Evolutionary conservation across 2,888 invertebrate species (phyloP).

Genomic region (Anorthoa munda): DNA sequence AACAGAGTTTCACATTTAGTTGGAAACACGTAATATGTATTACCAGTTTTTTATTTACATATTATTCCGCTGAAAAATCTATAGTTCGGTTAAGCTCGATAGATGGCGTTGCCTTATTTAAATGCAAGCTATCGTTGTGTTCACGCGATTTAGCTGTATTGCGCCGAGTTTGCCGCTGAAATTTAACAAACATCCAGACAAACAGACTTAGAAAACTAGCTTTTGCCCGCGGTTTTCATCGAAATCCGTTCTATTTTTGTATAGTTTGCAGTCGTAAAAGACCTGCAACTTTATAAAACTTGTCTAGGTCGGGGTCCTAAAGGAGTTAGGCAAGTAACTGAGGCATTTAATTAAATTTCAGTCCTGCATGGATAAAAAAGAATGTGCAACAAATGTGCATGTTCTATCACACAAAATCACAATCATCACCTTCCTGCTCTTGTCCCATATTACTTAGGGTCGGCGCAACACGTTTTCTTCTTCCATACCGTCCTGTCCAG

Average conservation of each 20-base stretch:
- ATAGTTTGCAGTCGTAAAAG: not conserved
- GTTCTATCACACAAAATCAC: no score
- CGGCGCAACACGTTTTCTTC: no score
- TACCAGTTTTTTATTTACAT: not conserved
- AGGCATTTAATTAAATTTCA: no score
- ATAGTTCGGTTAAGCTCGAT: not conserved
- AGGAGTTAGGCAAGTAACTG: no score
- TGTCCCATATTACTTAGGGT: no score
- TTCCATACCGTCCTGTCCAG: no score
- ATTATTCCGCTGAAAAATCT: not conserved
- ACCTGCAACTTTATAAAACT: not conserved
- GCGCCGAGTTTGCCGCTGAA: rapidly evolving
- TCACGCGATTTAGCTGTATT: not conserved
- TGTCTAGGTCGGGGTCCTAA: no score
- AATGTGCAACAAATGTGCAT: no score
- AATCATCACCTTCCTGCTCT: no score
- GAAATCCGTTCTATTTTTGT: conserved; percentile 20
- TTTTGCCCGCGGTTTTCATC: conserved; percentile 28
- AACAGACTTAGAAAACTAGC: conserved; percentile 17
- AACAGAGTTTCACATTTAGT: no score
- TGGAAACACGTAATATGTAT: not conserved
- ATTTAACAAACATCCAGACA: not conserved
- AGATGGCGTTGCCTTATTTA: conserved; percentile 42
- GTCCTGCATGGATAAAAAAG: no score
- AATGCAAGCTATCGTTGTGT: conserved; percentile 40